Percentiles rank a stretch among this genome's conserved stretches.
phyloP scores from a whole-genome alignment of 2,888 invertebrate species.

The Nowickia ferox region DNA sequence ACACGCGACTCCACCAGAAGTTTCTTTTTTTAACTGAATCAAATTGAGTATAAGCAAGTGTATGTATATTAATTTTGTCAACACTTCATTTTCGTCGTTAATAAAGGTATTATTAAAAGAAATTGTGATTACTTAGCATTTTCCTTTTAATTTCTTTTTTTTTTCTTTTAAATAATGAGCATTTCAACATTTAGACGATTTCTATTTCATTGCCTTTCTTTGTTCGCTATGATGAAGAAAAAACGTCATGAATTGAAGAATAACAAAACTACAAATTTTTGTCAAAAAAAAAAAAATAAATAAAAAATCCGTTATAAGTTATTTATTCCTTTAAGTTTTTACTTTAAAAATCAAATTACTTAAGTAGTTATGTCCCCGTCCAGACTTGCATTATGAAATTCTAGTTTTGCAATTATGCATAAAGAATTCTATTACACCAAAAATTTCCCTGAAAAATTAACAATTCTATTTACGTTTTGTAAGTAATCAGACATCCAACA shows the following conservation, averaged over 20 bases:
- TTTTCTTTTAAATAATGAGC: neutral
- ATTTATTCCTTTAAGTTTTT: neutral
- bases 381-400: no score
- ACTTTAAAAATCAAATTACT: neutral
- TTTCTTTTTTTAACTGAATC: constrained; percentile 31
- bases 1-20: constrained; percentile 15
- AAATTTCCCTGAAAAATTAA: no score
- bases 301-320: neutral
- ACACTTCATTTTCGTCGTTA: constrained; percentile 23
- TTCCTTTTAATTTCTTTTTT: neutral
- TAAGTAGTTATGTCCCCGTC: neutral
- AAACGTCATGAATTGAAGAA: neutral
- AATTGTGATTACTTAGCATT: neutral
- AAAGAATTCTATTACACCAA: no score
- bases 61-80: neutral
- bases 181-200: neutral
- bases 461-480: no score
- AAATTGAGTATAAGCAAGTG: neutral
- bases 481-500: no score
- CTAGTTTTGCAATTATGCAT: no score
- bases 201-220: constrained; percentile 6
- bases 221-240: neutral
- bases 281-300: no score
- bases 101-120: constrained; percentile 2
- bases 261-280: neutral